Conservation (phyloP, 1,140 invertebrate genomes). For the Psix sp. region DNA sequence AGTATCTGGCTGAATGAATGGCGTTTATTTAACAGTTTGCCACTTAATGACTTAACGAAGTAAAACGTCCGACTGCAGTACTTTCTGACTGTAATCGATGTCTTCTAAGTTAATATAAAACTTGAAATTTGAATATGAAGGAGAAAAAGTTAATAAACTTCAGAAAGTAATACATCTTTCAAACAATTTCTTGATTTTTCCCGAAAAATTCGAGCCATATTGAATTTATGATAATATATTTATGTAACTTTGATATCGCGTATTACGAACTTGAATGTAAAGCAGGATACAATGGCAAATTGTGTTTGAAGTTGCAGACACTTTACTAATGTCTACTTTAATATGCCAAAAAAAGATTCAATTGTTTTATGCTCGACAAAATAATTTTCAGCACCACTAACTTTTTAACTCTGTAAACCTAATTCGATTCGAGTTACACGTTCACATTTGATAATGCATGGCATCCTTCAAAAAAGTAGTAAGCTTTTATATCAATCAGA, state of each 20-base stretch:
- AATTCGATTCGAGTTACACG: not conserved
- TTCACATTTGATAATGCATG: not conserved
- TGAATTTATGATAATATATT: constrained; percentile 29
- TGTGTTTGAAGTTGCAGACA: constrained; percentile 22
- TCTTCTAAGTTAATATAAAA: no score
- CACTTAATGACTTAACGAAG: constrained; percentile 43
- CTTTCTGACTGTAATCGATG: no score
- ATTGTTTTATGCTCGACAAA: constrained; percentile 31
- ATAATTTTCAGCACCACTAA: constrained; percentile 17
- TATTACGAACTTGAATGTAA: constrained; percentile 25
- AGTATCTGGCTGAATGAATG: constrained; percentile 42
- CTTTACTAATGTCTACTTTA: constrained; percentile 35
- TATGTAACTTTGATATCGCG: constrained; percentile 36
- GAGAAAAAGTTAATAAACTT: no score
- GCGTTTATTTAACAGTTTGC: constrained; percentile 36
- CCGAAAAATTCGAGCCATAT: not conserved
- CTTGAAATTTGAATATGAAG: no score
- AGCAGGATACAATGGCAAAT: constrained; percentile 19
- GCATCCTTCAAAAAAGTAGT: no score
- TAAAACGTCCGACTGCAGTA: constrained; percentile 26
- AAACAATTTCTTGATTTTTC: no score
- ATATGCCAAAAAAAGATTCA: constrained; percentile 21
- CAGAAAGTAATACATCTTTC: no score
- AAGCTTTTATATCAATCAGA: no score
- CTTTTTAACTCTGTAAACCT: constrained; percentile 16